These are phyloP conservation scores for Netelia inedita DNA, from an alignment of 2,888 invertebrate species.

Conservation along the genomic window DNA sequence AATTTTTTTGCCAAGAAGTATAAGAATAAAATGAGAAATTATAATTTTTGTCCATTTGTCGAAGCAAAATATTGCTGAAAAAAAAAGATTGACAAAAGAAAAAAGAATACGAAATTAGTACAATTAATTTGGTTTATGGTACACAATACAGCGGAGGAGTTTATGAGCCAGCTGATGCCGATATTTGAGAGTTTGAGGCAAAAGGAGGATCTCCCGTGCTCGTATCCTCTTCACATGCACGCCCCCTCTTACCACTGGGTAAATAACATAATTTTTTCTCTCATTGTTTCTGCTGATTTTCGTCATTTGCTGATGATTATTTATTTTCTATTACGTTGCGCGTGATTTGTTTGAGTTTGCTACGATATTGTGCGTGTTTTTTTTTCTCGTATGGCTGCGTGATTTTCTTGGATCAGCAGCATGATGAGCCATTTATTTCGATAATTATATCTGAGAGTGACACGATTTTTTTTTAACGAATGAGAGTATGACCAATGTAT, in stretches of 20 bases:
- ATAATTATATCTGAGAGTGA: conserved; percentile 40
- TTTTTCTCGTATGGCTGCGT: conserved; percentile 75
- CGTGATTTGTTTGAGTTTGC: conserved; percentile 68
- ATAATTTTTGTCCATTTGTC: conserved; percentile 42
- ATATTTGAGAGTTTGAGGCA: conserved; percentile 97
- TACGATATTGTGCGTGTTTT: conserved; percentile 85
- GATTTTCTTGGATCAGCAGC: conserved; percentile 38
- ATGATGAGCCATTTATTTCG: conserved; percentile 51
- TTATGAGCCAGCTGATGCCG: conserved; percentile 97
- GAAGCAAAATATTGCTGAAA: conserved; percentile 39
- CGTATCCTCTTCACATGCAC: conserved; percentile 95
- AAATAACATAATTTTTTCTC: conserved; percentile 84
- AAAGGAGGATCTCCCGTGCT: conserved; percentile 96
- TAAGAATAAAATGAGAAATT: conserved; percentile 42
- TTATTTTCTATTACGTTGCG: conserved; percentile 71
- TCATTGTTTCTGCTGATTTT: conserved; percentile 76
- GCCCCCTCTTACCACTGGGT: conserved; percentile 92
- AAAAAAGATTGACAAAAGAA: conserved; percentile 39
- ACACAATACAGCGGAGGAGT: conserved; percentile 92
- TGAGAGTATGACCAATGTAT: conserved; percentile 82
- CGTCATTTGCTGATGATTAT: conserved; percentile 78
- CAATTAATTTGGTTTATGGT: conserved; percentile 80
- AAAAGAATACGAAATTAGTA: conserved; percentile 61
- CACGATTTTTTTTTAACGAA: conserved; percentile 12
- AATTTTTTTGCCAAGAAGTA: background rate